Evolutionary conservation across 2,888 invertebrate species (phyloP).

Genomic region (Listrodromus nycthemerus): DNA sequence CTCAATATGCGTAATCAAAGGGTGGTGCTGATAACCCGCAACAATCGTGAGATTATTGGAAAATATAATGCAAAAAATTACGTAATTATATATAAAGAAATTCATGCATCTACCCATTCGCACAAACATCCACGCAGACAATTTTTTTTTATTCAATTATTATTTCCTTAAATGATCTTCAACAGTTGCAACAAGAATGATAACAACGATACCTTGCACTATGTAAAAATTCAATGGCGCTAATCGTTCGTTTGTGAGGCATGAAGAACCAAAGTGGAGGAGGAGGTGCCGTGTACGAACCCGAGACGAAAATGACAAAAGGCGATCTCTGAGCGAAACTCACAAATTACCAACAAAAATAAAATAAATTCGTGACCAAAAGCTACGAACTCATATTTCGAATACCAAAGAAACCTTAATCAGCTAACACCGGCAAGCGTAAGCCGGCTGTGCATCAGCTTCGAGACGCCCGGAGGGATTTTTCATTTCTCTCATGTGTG

Average conservation of each 20-base stretch:
- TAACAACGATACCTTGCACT: constrained; percentile 13
- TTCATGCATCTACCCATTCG: not conserved
- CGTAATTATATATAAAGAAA: not conserved
- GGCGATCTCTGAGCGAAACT: constrained; percentile 20
- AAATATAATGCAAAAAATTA: not conserved
- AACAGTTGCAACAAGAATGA: constrained; percentile 25
- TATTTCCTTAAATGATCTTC: not conserved
- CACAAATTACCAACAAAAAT: constrained; percentile 21
- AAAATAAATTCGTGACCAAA: constrained; percentile 10
- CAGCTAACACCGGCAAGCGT: not conserved
- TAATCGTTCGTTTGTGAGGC: constrained; percentile 45
- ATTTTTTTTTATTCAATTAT: not conserved
- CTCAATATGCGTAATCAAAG: no score
- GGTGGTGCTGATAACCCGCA: no score
- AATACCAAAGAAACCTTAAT: constrained; percentile 38
- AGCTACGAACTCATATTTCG: not conserved
- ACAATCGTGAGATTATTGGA: no score
- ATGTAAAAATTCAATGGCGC: constrained; percentile 33
- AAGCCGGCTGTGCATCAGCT: constrained; percentile 35
- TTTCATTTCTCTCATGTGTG: not conserved
- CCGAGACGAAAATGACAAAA: constrained; percentile 52
- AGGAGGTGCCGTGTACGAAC: constrained; percentile 64
- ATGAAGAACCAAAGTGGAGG: constrained; percentile 48
- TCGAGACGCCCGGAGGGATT: constrained; percentile 52
- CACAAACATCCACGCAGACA: not conserved